Evolutionary conservation across 2,888 invertebrate genomes (phyloP), one percentile per base, ranked within the genome.

Genomic region (Cheilosia pagana): DNA sequence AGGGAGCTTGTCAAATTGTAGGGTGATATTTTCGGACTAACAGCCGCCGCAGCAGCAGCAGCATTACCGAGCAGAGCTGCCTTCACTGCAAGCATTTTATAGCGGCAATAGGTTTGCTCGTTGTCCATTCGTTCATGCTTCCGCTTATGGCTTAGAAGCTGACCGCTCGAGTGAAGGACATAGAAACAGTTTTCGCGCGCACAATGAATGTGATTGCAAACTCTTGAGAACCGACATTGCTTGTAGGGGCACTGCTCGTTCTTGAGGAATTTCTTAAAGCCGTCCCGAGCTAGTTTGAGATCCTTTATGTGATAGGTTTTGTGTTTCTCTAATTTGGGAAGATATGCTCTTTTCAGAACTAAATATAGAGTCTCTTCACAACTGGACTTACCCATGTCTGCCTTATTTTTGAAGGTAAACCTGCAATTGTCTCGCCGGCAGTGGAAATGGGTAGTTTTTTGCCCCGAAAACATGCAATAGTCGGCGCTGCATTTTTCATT

Each of bases 191-290:
- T 96, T 0, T 96, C 95, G 86, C 98, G 93, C 88, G 98, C 98
- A 93, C 98, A 98, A 92, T 98, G 98, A 88, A 98, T 98, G 92
- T 98, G 98, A 92, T 98, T 98, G 93, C 97, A 97, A 65, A 97
- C 96, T 87, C 96, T 94, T 39, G 97, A 97, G 92, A 98, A 98
- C 60, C 97, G 94, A 90, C 98, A 98, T 88, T 95, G 96, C 48
- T 96, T 94, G 92, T 96, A 98, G 0, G 96, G 95, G 88, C 98
- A 98, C 0, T 95, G 94, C 90, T 98, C 98, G 88, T 97, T 97
- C 91, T 98, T 98, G 96, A 98, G 97, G 92, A 98, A 98, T 91
- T 98, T 98, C 92, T 98, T 98, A 93, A 98, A 98, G 14, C 98
- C 98, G 90, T 98, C 98, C 75, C 96, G 94, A 41, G 96, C 95